Conservation (phyloP, 2,797 vertebrate species). For the Coracias cyanogaster region DNA sequence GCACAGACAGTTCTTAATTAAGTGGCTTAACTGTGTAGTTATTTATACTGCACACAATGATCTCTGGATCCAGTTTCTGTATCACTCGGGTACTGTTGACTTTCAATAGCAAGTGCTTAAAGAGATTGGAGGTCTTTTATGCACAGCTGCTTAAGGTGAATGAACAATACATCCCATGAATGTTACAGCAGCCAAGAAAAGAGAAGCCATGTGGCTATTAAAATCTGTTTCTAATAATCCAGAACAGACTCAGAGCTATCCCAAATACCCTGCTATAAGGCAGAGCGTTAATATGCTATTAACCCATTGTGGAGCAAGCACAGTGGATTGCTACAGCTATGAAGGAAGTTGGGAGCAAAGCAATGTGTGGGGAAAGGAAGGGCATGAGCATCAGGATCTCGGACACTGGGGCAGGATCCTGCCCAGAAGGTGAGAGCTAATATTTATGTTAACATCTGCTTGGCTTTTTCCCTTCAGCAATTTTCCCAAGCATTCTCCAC, state of each 20-base stretch:
- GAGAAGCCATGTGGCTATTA: background rate
- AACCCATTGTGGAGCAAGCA: background rate
- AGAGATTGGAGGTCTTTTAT: background rate
- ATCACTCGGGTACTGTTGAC: background rate
- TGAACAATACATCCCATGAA: background rate
- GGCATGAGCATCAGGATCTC: background rate
- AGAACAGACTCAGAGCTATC: background rate
- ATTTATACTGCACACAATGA: slow-evolving; percentile 34
- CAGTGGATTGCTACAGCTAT: background rate
- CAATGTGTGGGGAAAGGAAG: background rate
- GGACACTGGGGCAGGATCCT: background rate
- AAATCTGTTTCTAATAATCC: background rate
- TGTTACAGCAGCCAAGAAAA: background rate
- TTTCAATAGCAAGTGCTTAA: background rate
- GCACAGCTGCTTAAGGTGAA: background rate
- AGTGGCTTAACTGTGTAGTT: slow-evolving; percentile 4
- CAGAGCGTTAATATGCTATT: background rate
- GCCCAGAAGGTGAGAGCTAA: background rate
- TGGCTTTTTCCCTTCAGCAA: background rate
- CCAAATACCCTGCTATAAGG: background rate
- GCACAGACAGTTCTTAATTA: slow-evolving; percentile 48
- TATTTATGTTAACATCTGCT: background rate
- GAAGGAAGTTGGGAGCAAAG: background rate
- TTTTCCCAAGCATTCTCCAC: background rate
- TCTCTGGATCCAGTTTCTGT: background rate